phyloP scores from a whole-genome alignment of 1,140 invertebrate species.

The Lithobius niger region DNA sequence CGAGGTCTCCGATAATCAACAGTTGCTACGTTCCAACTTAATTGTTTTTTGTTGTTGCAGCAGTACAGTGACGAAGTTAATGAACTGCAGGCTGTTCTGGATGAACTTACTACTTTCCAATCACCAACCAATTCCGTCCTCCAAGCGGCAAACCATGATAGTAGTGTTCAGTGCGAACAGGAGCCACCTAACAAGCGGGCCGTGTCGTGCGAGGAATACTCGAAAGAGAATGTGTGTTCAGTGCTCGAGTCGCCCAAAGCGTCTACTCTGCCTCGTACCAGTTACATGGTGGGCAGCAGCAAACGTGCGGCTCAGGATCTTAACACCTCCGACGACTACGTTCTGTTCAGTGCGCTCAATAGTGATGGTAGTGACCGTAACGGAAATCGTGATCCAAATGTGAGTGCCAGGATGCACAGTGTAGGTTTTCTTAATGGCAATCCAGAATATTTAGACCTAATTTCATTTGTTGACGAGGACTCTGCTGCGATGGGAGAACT shows the following conservation, averaged over 20 bases:
- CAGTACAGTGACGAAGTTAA: too few species aligned
- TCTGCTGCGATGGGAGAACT: constrained; percentile 36
- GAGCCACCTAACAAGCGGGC: too few species aligned
- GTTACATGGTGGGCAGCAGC: constrained; percentile 40
- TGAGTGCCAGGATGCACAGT: constrained; percentile 34
- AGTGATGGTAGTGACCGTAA: background rate
- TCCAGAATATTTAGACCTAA: constrained; percentile 25
- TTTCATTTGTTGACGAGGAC: constrained; percentile 46
- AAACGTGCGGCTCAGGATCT: constrained; percentile 24
- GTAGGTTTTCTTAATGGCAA: constrained; percentile 16
- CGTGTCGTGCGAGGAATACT: too few species aligned
- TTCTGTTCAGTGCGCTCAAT: constrained; percentile 27
- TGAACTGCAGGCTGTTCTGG: too few species aligned
- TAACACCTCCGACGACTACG: constrained; percentile 31
- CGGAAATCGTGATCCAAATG: constrained; percentile 40
- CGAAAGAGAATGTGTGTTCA: too few species aligned
- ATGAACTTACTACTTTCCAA: too few species aligned
- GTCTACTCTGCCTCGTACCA: constrained; percentile 48
- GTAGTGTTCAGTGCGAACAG: too few species aligned
- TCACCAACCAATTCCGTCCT: too few species aligned
- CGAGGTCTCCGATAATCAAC: too few species aligned
- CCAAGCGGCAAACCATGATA: too few species aligned
- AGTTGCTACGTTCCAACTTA: too few species aligned
- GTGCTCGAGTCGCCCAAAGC: constrained; percentile 28
- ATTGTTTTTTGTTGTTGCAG: too few species aligned